Percentiles rank a stretch among this genome's conserved stretches.
These are phyloP conservation scores for Calidris pygmaea DNA, from an alignment of 2,113 vertebrate species.

Conservation along the genomic window DNA sequence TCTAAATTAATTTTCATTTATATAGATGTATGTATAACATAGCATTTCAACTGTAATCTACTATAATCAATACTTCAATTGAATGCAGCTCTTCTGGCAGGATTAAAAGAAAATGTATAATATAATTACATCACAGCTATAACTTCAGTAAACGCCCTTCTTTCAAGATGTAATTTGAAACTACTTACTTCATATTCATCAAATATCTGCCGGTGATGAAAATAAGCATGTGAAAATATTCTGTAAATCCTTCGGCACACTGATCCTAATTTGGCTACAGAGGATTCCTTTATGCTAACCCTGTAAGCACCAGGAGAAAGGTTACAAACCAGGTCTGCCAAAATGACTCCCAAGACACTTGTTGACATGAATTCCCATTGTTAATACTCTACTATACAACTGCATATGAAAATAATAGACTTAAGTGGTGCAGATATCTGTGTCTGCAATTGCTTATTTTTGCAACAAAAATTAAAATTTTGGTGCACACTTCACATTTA, in stretches of 20 bases:
- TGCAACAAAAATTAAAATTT: not conserved
- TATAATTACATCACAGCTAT: not conserved
- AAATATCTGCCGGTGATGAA: conserved; percentile 99
- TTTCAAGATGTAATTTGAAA: not conserved
- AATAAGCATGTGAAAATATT: conserved; percentile 99
- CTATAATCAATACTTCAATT: not conserved
- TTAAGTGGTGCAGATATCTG: not conserved
- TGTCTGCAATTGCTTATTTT: not conserved
- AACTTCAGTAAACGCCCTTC: not conserved
- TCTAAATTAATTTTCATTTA: not conserved
- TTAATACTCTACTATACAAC: not conserved
- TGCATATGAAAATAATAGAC: not conserved
- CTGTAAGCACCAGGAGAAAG: conserved; percentile 70
- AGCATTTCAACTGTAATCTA: not conserved
- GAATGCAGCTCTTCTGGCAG: not conserved
- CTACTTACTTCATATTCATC: conserved; percentile 96
- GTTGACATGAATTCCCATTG: not conserved
- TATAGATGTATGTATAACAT: not conserved
- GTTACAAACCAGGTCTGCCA: not conserved
- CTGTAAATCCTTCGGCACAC: conserved; percentile 98
- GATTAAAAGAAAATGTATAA: not conserved
- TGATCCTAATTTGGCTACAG: conserved; percentile 98
- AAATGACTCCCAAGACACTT: fast-evolving
- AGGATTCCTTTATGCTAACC: conserved; percentile 99
- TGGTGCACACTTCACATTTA: not conserved